phyloP scores from a whole-genome alignment of 92 coral and sea anemone species.

The Porites lobata region DNA sequence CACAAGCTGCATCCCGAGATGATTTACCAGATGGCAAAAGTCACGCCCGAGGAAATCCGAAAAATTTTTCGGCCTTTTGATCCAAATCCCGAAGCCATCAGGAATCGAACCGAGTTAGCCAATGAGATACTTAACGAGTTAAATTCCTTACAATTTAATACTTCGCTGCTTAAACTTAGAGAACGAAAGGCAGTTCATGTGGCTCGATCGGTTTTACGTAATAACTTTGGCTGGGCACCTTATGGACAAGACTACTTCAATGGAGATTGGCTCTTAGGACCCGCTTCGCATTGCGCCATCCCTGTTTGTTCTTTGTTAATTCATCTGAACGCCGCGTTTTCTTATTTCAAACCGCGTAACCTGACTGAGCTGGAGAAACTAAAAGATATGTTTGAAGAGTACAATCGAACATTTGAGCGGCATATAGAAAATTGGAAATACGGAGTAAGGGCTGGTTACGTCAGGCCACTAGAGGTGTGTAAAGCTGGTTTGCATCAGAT shows the following conservation, averaged over 20 bases:
- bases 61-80: conserved; percentile 59
- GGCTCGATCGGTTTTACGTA: conserved; percentile 64
- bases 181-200: conserved; percentile 71
- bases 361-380: conserved; percentile 51
- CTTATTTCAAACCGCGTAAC: conserved; percentile 53
- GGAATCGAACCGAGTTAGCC: conserved; percentile 65
- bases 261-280: conserved; percentile 89
- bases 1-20: conserved; percentile 36
- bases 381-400: conserved; percentile 34
- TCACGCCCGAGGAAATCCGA: conserved; percentile 45
- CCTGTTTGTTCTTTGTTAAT: conserved; percentile 61
- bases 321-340: background rate
- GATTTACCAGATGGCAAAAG: conserved; percentile 20
- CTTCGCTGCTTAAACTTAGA: conserved; percentile 46
- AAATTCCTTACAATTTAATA: conserved; percentile 14
- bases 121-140: conserved; percentile 25
- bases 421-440: conserved; percentile 72
- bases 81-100: conserved; percentile 58
- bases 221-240: conserved; percentile 71
- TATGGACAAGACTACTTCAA: conserved; percentile 75
- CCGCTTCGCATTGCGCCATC: conserved; percentile 72
- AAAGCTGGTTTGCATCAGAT: conserved; percentile 58
- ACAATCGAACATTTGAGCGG: conserved; percentile 58
- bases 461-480: conserved; percentile 65
- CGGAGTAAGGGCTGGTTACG: conserved; percentile 76